These are phyloP conservation scores for Trematomus bernacchii DNA, from an alignment of 2,797 vertebrate genomes.

Conservation along the genomic window DNA sequence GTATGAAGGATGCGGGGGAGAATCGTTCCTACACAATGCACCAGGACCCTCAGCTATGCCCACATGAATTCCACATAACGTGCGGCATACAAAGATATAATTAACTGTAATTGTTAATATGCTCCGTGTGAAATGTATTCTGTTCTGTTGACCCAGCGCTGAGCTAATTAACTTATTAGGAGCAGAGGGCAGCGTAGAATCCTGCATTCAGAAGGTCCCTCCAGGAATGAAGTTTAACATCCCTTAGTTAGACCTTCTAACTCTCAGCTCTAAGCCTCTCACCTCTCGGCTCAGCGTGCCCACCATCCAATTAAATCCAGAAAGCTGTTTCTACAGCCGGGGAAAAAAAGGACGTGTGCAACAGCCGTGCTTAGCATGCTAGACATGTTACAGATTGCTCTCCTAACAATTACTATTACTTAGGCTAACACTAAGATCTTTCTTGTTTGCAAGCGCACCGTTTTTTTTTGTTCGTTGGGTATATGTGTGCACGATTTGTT, in stretches of 20 bases:
- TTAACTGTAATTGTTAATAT: slow-evolving; percentile 63
- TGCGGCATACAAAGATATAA: slow-evolving; percentile 55
- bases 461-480: slow-evolving; percentile 20
- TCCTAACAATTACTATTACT: slow-evolving; percentile 67
- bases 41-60: slow-evolving; percentile 39
- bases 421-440: slow-evolving; percentile 48
- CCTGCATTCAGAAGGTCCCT: slow-evolving; percentile 56
- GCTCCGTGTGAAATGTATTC: slow-evolving; percentile 57
- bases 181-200: slow-evolving; percentile 65
- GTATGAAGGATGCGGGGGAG: slow-evolving; percentile 26
- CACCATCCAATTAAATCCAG: slow-evolving; percentile 82
- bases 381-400: slow-evolving; percentile 60
- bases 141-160: slow-evolving; percentile 64
- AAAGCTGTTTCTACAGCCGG: slow-evolving; percentile 65
- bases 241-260: slow-evolving; percentile 74
- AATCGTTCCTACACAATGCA: slow-evolving; percentile 25
- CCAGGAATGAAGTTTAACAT: slow-evolving; percentile 78
- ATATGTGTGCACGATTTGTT: slow-evolving; percentile 29
- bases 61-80: slow-evolving; percentile 34
- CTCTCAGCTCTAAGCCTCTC: slow-evolving; percentile 76
- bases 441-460: slow-evolving; percentile 10
- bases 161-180: slow-evolving; percentile 79
- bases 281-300: slow-evolving; percentile 72
- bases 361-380: slow-evolving; percentile 70
- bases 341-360: slow-evolving; percentile 43